Percentiles rank a stretch among this genome's conserved stretches.
phyloP scores from a whole-genome alignment of 2,113 vertebrate species.

The Ginglymostoma cirratum region DNA sequence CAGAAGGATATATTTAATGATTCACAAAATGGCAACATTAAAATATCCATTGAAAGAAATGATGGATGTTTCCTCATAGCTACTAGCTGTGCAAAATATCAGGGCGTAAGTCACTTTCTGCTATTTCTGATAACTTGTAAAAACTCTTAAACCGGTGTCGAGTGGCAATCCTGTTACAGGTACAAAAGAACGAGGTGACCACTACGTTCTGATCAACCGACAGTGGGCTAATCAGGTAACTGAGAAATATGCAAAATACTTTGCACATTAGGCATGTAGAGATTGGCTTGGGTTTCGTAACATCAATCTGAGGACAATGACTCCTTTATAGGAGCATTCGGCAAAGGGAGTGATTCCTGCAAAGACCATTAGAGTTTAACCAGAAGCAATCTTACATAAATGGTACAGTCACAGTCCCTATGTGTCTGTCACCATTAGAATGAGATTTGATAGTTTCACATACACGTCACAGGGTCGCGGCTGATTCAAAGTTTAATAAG shows the following conservation, averaged over 20 bases:
- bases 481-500: not conserved
- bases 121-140: not conserved
- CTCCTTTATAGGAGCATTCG: not conserved
- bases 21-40: not conserved
- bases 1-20: not conserved
- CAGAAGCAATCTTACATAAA: not conserved
- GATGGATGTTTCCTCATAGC: not conserved
- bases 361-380: not conserved
- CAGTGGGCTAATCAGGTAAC: not conserved
- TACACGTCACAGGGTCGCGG: not conserved
- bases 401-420: not conserved
- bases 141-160: not conserved
- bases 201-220: not conserved
- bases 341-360: not conserved
- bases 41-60: not conserved
- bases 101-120: not conserved
- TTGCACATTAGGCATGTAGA: not conserved
- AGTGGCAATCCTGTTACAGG: not conserved
- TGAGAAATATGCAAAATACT: not conserved
- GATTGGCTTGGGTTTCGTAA: not conserved
- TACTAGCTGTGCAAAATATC: not conserved
- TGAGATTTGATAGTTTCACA: not conserved
- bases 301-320: not conserved
- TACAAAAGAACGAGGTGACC: not conserved
- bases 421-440: not conserved